Conservation (phyloP, 2,888 invertebrate species). For the Lamellibrachia columna region DNA sequence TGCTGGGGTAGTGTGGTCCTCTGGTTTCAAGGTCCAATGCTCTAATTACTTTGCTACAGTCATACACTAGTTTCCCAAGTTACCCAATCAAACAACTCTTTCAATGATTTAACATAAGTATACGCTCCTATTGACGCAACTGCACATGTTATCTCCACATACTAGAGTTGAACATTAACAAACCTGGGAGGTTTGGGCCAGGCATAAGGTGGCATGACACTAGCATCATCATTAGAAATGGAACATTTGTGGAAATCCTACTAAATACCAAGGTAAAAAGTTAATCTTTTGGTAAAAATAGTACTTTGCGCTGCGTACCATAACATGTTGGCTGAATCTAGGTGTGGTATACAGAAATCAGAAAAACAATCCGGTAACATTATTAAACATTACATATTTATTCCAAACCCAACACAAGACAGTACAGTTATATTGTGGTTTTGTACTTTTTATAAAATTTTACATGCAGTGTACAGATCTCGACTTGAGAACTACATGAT, state of each 20-base stretch:
- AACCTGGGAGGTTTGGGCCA: too few species aligned
- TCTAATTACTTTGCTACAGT: too few species aligned
- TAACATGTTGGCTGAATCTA: background rate
- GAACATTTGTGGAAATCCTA: background rate
- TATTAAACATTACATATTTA: conserved; percentile 12
- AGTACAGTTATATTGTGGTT: background rate
- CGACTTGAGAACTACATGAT: background rate
- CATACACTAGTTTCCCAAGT: too few species aligned
- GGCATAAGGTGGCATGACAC: background rate
- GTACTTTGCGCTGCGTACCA: background rate
- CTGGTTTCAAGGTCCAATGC: too few species aligned
- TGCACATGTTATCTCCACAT: too few species aligned
- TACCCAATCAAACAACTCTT: too few species aligned
- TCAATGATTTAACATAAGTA: too few species aligned
- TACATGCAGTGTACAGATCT: background rate
- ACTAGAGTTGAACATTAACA: too few species aligned
- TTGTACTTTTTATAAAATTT: background rate
- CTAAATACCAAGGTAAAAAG: background rate
- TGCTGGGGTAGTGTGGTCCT: too few species aligned
- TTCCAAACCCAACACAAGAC: background rate
- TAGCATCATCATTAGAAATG: background rate
- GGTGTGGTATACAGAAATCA: background rate
- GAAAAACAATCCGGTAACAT: background rate
- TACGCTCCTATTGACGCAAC: too few species aligned
- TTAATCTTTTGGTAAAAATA: background rate